Base-by-base conservation (phyloP, 2,113 vertebrate species). In the Bostrychus sinensis region DNA sequence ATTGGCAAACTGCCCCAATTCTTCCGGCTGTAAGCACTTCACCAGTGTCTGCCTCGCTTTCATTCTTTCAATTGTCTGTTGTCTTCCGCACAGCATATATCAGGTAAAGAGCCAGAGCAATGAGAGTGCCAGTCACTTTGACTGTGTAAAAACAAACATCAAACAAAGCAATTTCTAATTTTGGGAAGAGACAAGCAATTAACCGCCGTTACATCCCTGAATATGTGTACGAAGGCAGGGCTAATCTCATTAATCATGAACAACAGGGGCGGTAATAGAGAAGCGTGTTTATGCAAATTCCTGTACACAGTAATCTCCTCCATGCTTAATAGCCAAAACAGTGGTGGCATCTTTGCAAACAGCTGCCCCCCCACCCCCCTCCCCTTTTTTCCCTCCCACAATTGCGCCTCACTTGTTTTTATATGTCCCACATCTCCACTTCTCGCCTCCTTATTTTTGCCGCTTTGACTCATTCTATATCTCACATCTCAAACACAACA, bases 231-330 rank as follows among this genome's bases (percentile, higher is more conserved):
- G 73, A 68, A 80, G 59, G 78, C 68, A 80, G 56, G 42, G 37
- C 34, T 84, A 82, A 88, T 91, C 86, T 79, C 73, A 89, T 88
- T 89, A 87, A 89, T 91, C 84, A 83, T 70, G 59, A 87, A 89
- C 87, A 90, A 87, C 82, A 83, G 81, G 68, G 75, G 77, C 56
- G 50, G 73, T 84, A 82, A 88, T 85, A 64, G 70, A 85, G 69
- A 75, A 70, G 54, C 81, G 56, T 83, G 84, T 89, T 89, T 83
- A 89, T 88, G 87, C 62, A 85, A 82, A 88, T 89, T 81, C 73
- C 55, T 62, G 70, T 70, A 45, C 75, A 62, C 79, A 58, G 56
- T 77, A 77, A 85, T 87, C 81, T 75, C 62, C 77, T 80, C 69
- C 77, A 54, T 60, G 70, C 65, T 78, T 70, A 71, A 86, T 68